Base-by-base conservation (phyloP, 1,140 invertebrate species). In the Cherax quadricarinatus region DNA sequence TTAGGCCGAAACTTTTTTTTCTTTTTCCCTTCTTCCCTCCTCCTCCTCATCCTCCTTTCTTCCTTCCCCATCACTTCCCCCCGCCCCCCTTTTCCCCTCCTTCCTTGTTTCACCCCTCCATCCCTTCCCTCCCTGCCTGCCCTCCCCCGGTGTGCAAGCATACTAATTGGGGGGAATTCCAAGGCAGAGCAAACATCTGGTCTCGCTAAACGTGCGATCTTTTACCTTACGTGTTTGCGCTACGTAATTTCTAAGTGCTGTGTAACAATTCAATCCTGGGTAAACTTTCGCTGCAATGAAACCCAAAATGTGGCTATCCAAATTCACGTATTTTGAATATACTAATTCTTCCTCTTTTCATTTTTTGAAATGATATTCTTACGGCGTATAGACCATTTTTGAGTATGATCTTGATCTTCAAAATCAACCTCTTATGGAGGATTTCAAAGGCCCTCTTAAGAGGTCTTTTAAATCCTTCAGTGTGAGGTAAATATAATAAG, bases 181-280 rank as follows among this genome's bases (percentile, higher is more conserved):
- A 24, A 24, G 81, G 21, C 51, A 21, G 81, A 48, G 81, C 57
- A 83, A 83, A 83, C 81, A 83, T 60, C 53, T 48, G 70, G 70
- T 10, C 66, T 30, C 4, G 70, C 24, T 30, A 30, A 75, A 75
- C 30, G 70, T 30, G 6, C 24, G 9, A 30, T 30, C 70, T 70
- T 75, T 75, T 30, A 57, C 70, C 21, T 21, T 7, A 10, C 6
- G 70, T 4, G 70, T 75, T 30, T 30, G 30, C n/a, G 21, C n/a
- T 75, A 9, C 30, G 70, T 30, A 75, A 75, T 75, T 75, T 66
- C 16, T 3, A 21, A 30, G n/a, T 30, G 70, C 66, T 30, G 70
- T 75, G n/a, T 7, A 75, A 75, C 70, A 75, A 75, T 75, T 75
- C 70, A 75, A 75, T 75, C 70, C 53, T 14, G 9, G 30, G 30